Evolutionary conservation across 2,797 vertebrate genomes (phyloP).

Genomic region (Valencia hispanica): DNA sequence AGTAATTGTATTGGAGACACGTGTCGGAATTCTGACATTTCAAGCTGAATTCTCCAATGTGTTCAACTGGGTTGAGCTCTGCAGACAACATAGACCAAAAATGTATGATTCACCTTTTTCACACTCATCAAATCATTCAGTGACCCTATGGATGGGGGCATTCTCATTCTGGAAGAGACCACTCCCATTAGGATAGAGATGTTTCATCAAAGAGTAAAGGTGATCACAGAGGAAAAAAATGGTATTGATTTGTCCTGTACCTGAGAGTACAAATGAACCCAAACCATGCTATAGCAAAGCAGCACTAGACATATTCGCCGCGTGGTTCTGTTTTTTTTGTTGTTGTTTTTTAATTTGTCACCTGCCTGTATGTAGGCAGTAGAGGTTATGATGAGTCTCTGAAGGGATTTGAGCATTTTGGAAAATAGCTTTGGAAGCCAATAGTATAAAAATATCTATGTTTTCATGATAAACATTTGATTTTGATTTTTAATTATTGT

Average conservation of each 20-base stretch:
- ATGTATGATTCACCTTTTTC: constrained; percentile 17
- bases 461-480: not conserved
- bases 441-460: not conserved
- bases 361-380: not conserved
- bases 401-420: not conserved
- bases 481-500: no score
- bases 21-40: not conserved
- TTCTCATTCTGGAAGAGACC: constrained; percentile 13
- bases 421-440: not conserved
- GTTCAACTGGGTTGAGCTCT: not conserved
- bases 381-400: not conserved
- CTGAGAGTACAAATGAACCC: constrained; percentile 6
- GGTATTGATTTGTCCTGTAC: constrained; percentile 22
- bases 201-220: constrained; percentile 29
- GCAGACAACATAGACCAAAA: not conserved
- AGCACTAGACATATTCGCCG: not conserved
- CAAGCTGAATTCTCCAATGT: not conserved
- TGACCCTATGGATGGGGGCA: constrained; percentile 30
- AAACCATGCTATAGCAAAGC: constrained; percentile 9
- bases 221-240: constrained; percentile 20
- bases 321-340: not conserved
- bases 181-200: constrained; percentile 18
- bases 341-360: not conserved
- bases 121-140: constrained; percentile 34
- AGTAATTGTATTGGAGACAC: not conserved